phyloP scores from a whole-genome alignment of 2,888 invertebrate genomes.

The Drosophila nr. medialis region DNA sequence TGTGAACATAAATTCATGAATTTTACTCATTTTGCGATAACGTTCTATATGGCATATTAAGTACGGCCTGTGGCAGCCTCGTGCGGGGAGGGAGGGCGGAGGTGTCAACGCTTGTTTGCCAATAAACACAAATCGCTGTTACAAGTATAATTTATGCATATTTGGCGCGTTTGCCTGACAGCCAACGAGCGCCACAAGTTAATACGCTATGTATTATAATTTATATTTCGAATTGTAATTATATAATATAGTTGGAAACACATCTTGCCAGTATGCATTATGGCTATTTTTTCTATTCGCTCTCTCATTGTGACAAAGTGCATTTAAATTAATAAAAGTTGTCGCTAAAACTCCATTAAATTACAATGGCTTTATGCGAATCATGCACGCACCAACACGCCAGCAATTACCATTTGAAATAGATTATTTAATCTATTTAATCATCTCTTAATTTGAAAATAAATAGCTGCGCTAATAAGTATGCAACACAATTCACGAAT shows the following conservation, averaged over 20 bases:
- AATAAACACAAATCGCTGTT: conserved; percentile 74
- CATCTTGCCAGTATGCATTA: conserved; percentile 22
- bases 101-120: conserved; percentile 59
- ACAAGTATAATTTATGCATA: conserved; percentile 60
- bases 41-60: conserved; percentile 40
- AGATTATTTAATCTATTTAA: background rate
- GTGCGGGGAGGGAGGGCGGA: background rate
- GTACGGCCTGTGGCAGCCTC: background rate
- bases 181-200: conserved; percentile 43
- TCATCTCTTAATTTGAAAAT: conserved; percentile 6
- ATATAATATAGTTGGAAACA: conserved; percentile 37
- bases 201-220: conserved; percentile 51
- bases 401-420: conserved; percentile 3
- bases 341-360: conserved; percentile 58
- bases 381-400: conserved; percentile 42
- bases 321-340: conserved; percentile 27
- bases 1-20: conserved; percentile 53
- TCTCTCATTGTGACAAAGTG: conserved; percentile 34
- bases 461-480: conserved; percentile 29
- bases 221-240: conserved; percentile 55
- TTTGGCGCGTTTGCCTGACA: conserved; percentile 42
- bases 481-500: conserved; percentile 26
- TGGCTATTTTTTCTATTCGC: background rate
- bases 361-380: conserved; percentile 58
- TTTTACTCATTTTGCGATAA: conserved; percentile 33